Evolutionary conservation across 2,113 vertebrate species (phyloP).

Genomic region (Raja brachyura): DNA sequence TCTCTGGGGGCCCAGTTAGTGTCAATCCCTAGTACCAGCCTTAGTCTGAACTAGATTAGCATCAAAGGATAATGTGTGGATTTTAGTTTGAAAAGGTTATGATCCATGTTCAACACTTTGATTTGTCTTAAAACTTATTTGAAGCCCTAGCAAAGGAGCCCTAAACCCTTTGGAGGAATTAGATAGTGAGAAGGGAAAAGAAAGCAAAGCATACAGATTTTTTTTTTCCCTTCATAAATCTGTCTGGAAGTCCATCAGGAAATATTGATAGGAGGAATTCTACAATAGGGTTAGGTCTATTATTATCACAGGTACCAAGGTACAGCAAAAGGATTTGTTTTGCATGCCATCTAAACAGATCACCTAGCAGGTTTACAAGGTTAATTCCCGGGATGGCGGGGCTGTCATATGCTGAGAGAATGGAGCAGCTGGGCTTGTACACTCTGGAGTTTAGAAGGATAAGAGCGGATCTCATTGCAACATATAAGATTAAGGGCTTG

Average conservation of each 20-base stretch:
- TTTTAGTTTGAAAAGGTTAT: conserved; percentile 9
- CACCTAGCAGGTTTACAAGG: too few relatives aligned
- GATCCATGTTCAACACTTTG: not conserved
- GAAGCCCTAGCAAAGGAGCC: not conserved
- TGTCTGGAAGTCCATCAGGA: not conserved
- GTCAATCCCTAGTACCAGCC: not conserved
- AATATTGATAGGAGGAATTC: not conserved
- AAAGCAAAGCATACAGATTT: not conserved
- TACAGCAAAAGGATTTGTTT: too few relatives aligned
- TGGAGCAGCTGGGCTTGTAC: too few relatives aligned
- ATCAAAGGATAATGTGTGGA: not conserved
- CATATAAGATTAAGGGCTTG: too few relatives aligned
- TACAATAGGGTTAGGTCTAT: not conserved
- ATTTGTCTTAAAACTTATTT: not conserved
- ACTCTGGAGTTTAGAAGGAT: too few relatives aligned
- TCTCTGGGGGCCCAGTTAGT: not conserved
- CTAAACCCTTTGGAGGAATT: not conserved
- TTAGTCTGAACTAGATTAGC: not conserved
- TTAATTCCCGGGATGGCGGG: too few relatives aligned
- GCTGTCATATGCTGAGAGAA: too few relatives aligned
- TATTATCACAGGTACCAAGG: too few relatives aligned
- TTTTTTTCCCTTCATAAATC: not conserved
- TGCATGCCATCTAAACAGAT: too few relatives aligned
- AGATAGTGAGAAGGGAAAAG: not conserved
- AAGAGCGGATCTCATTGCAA: too few relatives aligned